These are phyloP conservation scores for Steinernema khuongi DNA, from an alignment of 1,140 invertebrate genomes.

Conservation along the genomic window DNA sequence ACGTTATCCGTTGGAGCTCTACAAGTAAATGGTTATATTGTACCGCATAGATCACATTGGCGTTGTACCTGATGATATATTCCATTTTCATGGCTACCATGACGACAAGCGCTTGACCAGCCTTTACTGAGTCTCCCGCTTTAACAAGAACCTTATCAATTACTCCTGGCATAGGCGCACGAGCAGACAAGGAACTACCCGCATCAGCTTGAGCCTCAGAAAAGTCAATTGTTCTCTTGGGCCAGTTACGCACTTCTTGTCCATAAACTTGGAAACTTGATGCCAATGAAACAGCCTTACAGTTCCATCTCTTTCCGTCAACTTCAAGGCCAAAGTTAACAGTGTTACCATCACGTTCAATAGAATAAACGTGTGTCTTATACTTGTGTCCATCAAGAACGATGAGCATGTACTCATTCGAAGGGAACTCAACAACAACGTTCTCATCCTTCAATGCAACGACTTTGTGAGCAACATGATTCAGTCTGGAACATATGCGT, in stretches of 20 bases:
- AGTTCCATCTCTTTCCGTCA: conserved; percentile 35
- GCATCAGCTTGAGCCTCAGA: conserved; percentile 54
- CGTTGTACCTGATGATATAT: conserved; percentile 56
- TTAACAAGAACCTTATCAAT: conserved; percentile 82
- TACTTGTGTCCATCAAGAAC: neutral
- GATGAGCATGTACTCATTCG: neutral
- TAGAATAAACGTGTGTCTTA: conserved; percentile 12
- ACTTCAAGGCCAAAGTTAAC: conserved; percentile 39
- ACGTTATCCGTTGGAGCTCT: conserved; percentile 48
- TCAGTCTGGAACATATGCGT: neutral
- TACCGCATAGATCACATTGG: neutral
- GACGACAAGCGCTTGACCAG: conserved; percentile 78
- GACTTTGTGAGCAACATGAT: conserved; percentile 2
- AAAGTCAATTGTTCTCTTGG: conserved; percentile 22
- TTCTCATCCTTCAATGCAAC: neutral
- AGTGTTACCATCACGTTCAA: conserved; percentile 11
- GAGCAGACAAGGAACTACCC: conserved; percentile 35
- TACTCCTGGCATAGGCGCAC: conserved; percentile 90
- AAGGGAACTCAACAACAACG: neutral
- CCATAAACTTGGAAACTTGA: conserved; percentile 20
- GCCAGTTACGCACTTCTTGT: neutral
- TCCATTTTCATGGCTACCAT: conserved; percentile 99
- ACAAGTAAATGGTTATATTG: conserved; percentile 11
- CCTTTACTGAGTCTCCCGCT: conserved; percentile 71
- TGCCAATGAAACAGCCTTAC: conserved; percentile 30